These are phyloP conservation scores for Mustela nigripes DNA, from an alignment of 2,113 vertebrate genomes.

Conservation along the genomic window DNA sequence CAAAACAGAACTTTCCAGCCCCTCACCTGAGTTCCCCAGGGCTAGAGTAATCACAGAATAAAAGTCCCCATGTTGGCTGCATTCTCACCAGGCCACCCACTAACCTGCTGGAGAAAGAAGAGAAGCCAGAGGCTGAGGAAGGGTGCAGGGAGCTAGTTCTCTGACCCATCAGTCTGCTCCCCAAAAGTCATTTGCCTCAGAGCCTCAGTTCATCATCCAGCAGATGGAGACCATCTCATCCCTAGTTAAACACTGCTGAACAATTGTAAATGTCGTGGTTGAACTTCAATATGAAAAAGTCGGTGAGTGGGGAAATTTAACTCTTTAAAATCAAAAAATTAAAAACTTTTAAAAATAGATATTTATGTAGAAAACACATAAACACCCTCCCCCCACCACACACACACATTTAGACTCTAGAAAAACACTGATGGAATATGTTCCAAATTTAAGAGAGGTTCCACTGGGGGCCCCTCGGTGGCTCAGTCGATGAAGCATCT, in stretches of 20 bases:
- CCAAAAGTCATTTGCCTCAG: neutral
- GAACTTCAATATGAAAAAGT: neutral
- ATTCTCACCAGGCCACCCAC: neutral
- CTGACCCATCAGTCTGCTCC: neutral
- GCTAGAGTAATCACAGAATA: neutral
- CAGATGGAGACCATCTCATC: neutral
- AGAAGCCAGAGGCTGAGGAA: neutral
- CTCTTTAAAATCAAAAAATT: constrained; percentile 14
- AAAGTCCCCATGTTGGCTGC: accelerated
- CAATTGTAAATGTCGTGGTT: neutral
- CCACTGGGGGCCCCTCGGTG: neutral
- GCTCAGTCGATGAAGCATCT: neutral
- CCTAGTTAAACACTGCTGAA: neutral
- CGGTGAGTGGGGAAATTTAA: neutral
- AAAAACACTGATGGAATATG: neutral
- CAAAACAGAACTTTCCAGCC: neutral
- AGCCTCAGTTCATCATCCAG: neutral
- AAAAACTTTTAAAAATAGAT: neutral
- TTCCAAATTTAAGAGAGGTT: neutral
- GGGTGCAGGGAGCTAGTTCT: accelerated
- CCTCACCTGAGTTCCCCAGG: neutral
- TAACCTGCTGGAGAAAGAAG: neutral
- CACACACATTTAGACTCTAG: neutral
- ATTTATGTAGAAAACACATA: neutral
- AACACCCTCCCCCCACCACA: neutral